Evolutionary conservation across 2,113 vertebrate genomes (phyloP).

Genomic region (Antechinus flavipes): DNA sequence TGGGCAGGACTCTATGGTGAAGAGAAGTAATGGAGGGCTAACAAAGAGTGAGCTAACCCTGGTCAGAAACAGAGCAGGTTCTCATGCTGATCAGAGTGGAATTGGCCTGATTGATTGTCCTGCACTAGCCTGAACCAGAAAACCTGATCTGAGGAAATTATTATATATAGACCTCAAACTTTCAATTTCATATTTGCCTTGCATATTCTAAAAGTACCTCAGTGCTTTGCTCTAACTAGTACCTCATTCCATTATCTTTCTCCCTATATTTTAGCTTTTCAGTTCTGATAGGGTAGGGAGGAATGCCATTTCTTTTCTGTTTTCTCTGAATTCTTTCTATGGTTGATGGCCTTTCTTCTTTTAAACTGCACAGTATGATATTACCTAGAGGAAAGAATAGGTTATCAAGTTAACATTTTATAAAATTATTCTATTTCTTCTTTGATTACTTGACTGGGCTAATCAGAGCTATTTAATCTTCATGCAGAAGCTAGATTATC

Average conservation of each 20-base stretch:
- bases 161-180: not conserved
- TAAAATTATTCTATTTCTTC: too few species aligned
- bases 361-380: too few species aligned
- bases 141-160: not conserved
- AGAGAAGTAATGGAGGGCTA: not conserved
- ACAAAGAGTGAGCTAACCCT: not conserved
- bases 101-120: not conserved
- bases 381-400: too few species aligned
- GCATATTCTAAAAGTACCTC: not conserved
- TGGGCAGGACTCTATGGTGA: not conserved
- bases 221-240: not conserved
- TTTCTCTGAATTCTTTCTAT: too few species aligned
- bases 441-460: too few species aligned
- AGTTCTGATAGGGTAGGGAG: not conserved
- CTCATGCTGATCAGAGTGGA: not conserved
- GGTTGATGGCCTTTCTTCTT: too few species aligned
- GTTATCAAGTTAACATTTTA: too few species aligned
- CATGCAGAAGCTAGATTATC: too few species aligned
- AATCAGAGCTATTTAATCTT: too few species aligned
- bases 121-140: not conserved
- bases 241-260: not conserved
- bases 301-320: too few species aligned
- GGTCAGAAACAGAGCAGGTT: not conserved
- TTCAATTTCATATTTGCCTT: not conserved
- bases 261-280: not conserved